Evolutionary conservation across 2,888 invertebrate species (phyloP), one percentile per base, ranked within the genome.

Genomic region (Platycnemis pennipes): DNA sequence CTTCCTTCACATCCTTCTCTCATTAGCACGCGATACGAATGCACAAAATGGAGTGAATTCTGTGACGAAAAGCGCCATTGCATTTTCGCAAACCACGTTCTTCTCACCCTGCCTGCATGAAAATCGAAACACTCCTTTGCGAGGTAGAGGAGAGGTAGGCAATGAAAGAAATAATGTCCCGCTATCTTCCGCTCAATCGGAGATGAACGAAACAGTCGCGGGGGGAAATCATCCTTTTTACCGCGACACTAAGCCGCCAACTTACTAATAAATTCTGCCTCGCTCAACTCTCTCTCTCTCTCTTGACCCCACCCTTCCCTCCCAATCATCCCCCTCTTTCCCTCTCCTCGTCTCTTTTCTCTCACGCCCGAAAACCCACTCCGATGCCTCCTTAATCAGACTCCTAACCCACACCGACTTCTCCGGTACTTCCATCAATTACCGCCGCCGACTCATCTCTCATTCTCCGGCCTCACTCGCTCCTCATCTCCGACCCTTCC

Each of bases 321-420:
- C 53, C 53, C 53, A 53, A 53, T 53, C 53, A 13, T 11, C 53
- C 13, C 2, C 53, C 49, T 13, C 7, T 49, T 5, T 13, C 26
- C 86, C 56, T 56, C 53, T 19, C 56, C 42, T 42, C 42, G 37
- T 56, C n/a, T n/a, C n/a, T n/a, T 46, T 49, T 87, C 49, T 49
- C 49, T 49, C 49, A 49, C 49, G 87, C 45, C 46, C 45, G 88
- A n/a, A 46, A 88, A 88, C 88, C 88, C 88, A 88, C 44, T 63
- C 91, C 91, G 44, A 91, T 91, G 37, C 44, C 91, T 63, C 91
- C 91, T 91, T 91, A 91, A 91, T 91, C 91, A 91, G 91, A 91
- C 91, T 91, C 63, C 56, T 69, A 69, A 91, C 69, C 91, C 91
- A 56, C 44, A 63, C 69, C 91, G 63, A 91, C 91, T 87, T 46